Base-by-base conservation (phyloP, 2,888 invertebrate genomes). In the Sclerodermus sp. region DNA sequence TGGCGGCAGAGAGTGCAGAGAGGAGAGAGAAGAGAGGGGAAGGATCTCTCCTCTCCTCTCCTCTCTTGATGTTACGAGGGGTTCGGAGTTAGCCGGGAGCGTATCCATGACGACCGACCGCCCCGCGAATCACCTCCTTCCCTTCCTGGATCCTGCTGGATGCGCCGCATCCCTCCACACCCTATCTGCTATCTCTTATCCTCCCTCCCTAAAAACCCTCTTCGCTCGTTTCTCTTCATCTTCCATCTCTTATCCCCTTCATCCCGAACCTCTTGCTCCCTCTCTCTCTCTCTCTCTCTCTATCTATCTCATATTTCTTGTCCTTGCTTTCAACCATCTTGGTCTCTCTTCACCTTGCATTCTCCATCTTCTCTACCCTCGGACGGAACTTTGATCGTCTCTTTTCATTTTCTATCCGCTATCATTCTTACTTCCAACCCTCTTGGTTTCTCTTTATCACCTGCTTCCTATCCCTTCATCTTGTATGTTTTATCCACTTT, bases 41-140 rank as follows among this genome's bases (percentile, higher is more conserved):
- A 55, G 51, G 53, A 56, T 52, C 58, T 3, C 34, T 43, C 31
- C 45, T 6, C 4, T 9, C n/a, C n/a, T n/a, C n/a, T n/a, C n/a
- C 41, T 23, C 14, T 41, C 41, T 34, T 8, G 23, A 23, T 23
- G 23, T 23, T 23, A 23, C 34, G 65, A 34, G 60, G 70, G 68
- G 68, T 72, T 72, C 72, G 68, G 72, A 72, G 71, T 72, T 71
- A 73, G 71, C 71, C 68, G 68, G 68, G 66, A 67, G 70, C 66
- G 77, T 77, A 70, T 71, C 76, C 75, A 77, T 77, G 77, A 67
- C 74, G 69, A 77, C 77, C 74, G 77, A 74, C 74, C 74, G 74
- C 76, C 77, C 77, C 68, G 68, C 70, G 65, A 69, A 62, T 62
- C 64, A 65, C 65, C 68, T 70, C 72, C 71, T 68, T 66, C 45